Conservation (phyloP, 1,140 invertebrate species). For the Drosophila busckii region DNA sequence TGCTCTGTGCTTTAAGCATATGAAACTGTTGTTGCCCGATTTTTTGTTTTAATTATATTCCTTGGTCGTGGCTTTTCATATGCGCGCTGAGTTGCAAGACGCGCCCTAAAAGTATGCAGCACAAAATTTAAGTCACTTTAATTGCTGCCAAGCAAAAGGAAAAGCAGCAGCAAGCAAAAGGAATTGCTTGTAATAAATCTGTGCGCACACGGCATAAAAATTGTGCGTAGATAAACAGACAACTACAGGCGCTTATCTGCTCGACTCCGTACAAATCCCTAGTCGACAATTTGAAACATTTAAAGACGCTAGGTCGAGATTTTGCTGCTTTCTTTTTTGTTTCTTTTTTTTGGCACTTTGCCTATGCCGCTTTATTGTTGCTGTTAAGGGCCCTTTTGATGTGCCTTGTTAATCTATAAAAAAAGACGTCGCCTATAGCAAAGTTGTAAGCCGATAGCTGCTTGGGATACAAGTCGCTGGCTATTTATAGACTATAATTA, state of each 20-base stretch:
- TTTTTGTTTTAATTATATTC: slow-evolving; percentile 44
- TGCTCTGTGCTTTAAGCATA: slow-evolving; percentile 21
- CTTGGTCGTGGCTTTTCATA: slow-evolving; percentile 48
- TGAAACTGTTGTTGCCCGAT: slow-evolving; percentile 31
- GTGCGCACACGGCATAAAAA: slow-evolving; percentile 28
- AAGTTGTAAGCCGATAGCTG: no score
- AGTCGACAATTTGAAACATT: slow-evolving; percentile 75
- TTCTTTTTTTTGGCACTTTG: not conserved
- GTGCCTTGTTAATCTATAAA: slow-evolving; percentile 68
- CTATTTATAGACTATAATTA: no score
- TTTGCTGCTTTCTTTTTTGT: slow-evolving; percentile 13
- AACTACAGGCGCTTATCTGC: slow-evolving; percentile 68
- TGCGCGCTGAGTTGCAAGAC: slow-evolving; percentile 2
- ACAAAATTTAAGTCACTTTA: slow-evolving; percentile 37
- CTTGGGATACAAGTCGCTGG: no score
- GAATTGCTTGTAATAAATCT: slow-evolving; percentile 56
- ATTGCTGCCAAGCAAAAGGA: slow-evolving; percentile 27
- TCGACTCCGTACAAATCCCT: slow-evolving; percentile 70
- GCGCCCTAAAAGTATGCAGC: slow-evolving; percentile 20
- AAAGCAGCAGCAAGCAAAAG: not conserved
- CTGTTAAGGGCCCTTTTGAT: slow-evolving; percentile 61
- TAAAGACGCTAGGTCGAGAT: slow-evolving; percentile 57
- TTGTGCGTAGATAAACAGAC: slow-evolving; percentile 60
- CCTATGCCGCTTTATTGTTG: slow-evolving; percentile 49
- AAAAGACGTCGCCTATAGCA: slow-evolving; percentile 31